These are phyloP conservation scores for Ariolimax columbianus DNA, from an alignment of 2,888 invertebrate species.

Conservation along the genomic window DNA sequence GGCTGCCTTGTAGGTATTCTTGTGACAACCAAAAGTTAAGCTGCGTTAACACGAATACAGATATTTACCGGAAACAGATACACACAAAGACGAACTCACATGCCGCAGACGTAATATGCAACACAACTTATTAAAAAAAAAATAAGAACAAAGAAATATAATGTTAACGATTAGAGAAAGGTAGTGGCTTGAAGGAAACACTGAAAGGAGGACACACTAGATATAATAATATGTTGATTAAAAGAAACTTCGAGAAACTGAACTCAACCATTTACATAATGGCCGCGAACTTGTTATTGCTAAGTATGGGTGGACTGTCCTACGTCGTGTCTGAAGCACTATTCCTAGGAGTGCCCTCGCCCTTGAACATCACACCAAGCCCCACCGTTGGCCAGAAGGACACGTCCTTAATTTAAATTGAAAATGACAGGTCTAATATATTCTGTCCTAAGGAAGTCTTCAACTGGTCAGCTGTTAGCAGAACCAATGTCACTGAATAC, in stretches of 20 bases:
- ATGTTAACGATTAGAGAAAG: too few species aligned
- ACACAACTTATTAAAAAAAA: too few species aligned
- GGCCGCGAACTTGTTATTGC: neutral
- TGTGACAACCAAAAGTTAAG: too few species aligned
- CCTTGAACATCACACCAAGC: neutral
- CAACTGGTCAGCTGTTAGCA: neutral
- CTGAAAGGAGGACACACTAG: neutral
- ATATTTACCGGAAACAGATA: too few species aligned
- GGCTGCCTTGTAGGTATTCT: too few species aligned
- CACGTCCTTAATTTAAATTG: constrained; percentile 5
- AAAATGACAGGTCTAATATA: constrained; percentile 18
- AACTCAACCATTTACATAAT: neutral
- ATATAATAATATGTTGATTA: neutral
- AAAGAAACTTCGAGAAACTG: neutral
- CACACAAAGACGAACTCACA: too few species aligned
- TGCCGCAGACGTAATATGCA: too few species aligned
- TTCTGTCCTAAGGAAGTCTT: neutral
- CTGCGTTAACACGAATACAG: too few species aligned
- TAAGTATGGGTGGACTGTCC: constrained; percentile 2
- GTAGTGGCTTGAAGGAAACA: neutral
- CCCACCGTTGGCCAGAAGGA: neutral
- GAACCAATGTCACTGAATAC: neutral
- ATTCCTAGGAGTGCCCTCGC: neutral
- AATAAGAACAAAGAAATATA: too few species aligned
- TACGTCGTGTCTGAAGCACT: constrained; percentile 6